A percentile compares a stretch with the other conserved stretches of the same genome.
Evolutionary conservation across 2,888 invertebrate species (phyloP).

Genomic region (Thereva nobilitata): DNA sequence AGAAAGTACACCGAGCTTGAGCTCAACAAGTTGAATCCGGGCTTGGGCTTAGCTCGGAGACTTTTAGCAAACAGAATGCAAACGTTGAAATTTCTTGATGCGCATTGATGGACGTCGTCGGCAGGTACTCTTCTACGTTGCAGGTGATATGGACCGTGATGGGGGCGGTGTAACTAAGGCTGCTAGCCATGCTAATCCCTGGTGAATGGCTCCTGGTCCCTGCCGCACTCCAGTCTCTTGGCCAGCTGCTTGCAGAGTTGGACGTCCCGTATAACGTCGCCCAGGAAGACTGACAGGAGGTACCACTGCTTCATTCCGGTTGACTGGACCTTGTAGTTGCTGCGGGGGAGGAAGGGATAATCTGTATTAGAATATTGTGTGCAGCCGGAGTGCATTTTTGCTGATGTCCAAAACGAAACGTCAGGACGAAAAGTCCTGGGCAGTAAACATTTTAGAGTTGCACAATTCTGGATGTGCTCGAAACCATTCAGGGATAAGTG

Average conservation of each 20-base stretch:
- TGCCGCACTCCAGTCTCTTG: constrained; percentile 67
- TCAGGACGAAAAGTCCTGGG: constrained; percentile 15
- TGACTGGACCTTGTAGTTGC: constrained; percentile 77
- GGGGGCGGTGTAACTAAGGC: neutral
- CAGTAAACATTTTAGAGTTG: constrained; percentile 40
- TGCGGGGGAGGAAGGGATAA: constrained; percentile 52
- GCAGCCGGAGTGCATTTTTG: constrained; percentile 35
- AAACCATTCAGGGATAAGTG: constrained; percentile 4
- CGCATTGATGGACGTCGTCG: constrained; percentile 31
- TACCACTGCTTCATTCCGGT: constrained; percentile 79
- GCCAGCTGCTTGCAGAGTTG: constrained; percentile 79
- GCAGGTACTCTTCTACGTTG: constrained; percentile 27
- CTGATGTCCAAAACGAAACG: constrained; percentile 36
- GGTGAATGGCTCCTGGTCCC: constrained; percentile 44
- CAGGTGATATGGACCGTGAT: neutral
- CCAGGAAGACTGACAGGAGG: constrained; percentile 81
- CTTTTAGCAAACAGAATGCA: constrained; percentile 23
- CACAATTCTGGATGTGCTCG: constrained; percentile 24
- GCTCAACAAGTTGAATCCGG: neutral
- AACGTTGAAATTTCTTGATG: neutral
- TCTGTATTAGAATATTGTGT: constrained; percentile 8
- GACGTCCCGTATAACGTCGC: constrained; percentile 81
- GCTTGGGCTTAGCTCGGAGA: constrained; percentile 11
- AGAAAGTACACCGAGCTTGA: too few species aligned
- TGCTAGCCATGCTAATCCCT: constrained; percentile 35